Evolutionary conservation across 1,140 invertebrate genomes (phyloP).

Genomic region (Olivierus martensii): DNA sequence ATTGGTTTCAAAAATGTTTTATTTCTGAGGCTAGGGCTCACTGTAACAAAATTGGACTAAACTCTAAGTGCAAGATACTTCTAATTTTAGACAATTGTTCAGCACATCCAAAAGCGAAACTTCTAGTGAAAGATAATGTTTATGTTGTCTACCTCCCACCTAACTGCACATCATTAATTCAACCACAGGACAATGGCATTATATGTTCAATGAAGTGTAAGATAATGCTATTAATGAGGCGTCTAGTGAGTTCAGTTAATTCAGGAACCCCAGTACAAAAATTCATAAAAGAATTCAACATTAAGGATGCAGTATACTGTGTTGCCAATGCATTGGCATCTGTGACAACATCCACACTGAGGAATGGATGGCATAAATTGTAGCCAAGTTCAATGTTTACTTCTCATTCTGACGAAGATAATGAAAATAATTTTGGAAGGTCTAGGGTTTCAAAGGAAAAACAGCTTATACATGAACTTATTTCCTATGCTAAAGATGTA

Average conservation of each 20-base stretch:
- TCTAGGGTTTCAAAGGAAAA: background rate
- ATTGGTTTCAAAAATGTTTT: conserved; percentile 3
- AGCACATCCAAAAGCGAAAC: background rate
- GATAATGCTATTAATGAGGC: background rate
- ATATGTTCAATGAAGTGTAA: background rate
- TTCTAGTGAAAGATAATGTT: background rate
- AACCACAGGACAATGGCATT: background rate
- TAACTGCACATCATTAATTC: background rate
- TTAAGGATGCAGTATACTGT: background rate
- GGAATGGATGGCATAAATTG: no score
- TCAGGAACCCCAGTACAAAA: background rate
- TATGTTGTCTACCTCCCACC: background rate
- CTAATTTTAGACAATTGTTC: conserved; percentile 7
- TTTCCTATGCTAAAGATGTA: background rate
- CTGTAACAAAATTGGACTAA: background rate
- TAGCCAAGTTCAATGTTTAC: no score
- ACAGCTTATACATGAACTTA: background rate
- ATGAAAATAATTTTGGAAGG: background rate
- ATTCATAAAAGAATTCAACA: background rate
- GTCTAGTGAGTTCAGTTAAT: background rate
- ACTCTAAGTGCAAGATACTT: conserved; percentile 1
- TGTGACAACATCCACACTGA: background rate
- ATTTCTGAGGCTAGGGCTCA: conserved; percentile 1
- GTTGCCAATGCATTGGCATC: background rate
- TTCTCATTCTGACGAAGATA: background rate